phyloP scores from a whole-genome alignment of 2,888 invertebrate genomes.

The Melanostoma scalare region DNA sequence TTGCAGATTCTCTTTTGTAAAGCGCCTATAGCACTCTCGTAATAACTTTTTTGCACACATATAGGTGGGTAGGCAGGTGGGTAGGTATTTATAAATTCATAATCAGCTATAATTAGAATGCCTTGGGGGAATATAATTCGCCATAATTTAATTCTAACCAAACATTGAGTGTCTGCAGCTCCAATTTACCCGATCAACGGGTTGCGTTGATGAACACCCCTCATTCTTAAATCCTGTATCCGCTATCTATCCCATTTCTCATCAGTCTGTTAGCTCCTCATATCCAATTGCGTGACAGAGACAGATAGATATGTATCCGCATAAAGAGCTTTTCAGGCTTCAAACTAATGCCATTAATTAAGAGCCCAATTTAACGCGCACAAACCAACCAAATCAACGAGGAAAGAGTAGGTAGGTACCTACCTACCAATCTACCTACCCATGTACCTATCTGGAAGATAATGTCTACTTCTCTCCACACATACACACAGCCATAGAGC shows the following conservation, averaged over 20 bases:
- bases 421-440: background rate
- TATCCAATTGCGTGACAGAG: slow-evolving; percentile 37
- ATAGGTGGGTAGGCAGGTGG: background rate
- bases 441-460: slow-evolving; percentile 7
- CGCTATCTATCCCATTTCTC: background rate
- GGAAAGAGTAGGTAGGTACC: background rate
- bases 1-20: too few relatives aligned
- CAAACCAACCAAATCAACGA: slow-evolving; percentile 47
- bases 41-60: background rate
- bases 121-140: slow-evolving; percentile 61
- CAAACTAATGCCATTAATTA: slow-evolving; percentile 75
- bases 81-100: slow-evolving; percentile 64
- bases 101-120: slow-evolving; percentile 69
- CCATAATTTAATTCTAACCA: slow-evolving; percentile 70
- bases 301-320: background rate
- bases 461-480: slow-evolving; percentile 38
- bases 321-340: slow-evolving; percentile 28
- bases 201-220: background rate
- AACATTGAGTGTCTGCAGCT: slow-evolving; percentile 51
- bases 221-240: background rate
- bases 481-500: slow-evolving; percentile 41
- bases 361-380: slow-evolving; percentile 76
- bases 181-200: slow-evolving; percentile 30
- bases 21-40: too few relatives aligned
- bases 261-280: slow-evolving; percentile 18